Percentiles rank a stretch among this genome's conserved stretches.
These are phyloP conservation scores for Amphiprion clarkii DNA, from an alignment of 2,797 vertebrate genomes.

Conservation along the genomic window DNA sequence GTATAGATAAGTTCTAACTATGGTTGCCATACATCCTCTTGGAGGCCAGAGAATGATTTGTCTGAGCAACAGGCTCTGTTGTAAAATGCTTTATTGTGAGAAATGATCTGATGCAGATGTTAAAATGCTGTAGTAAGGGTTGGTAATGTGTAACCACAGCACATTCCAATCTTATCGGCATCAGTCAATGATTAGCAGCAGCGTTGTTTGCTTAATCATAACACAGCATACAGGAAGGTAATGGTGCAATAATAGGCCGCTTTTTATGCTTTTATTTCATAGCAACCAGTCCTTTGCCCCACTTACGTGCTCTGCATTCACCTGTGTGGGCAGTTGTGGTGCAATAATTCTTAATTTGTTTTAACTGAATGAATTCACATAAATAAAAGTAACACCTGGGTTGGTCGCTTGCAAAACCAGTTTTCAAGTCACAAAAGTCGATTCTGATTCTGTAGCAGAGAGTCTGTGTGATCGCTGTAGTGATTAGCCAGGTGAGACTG, in stretches of 20 bases:
- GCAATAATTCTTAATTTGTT: not conserved
- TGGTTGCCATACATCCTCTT: not conserved
- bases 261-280: slow-evolving; percentile 66
- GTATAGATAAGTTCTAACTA: not conserved
- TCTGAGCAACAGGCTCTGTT: not conserved
- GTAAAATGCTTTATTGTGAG: not conserved
- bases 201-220: slow-evolving; percentile 61
- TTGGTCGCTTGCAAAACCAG: not conserved
- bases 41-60: not conserved
- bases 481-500: slow-evolving; percentile 28
- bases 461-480: slow-evolving; percentile 23
- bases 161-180: slow-evolving; percentile 75
- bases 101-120: slow-evolving; percentile 6
- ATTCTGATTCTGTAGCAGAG: too few relatives aligned
- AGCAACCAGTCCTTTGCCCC: slow-evolving; percentile 29
- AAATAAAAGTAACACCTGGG: not conserved
- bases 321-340: not conserved
- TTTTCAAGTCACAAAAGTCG: not conserved
- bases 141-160: slow-evolving; percentile 66
- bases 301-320: slow-evolving; percentile 11
- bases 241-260: slow-evolving; percentile 22
- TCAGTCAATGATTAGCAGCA: slow-evolving; percentile 80
- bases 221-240: slow-evolving; percentile 38
- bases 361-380: not conserved
- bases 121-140: slow-evolving; percentile 14